Base-by-base conservation (phyloP, 2,797 vertebrate species). In the Hozukius guyotensis region DNA sequence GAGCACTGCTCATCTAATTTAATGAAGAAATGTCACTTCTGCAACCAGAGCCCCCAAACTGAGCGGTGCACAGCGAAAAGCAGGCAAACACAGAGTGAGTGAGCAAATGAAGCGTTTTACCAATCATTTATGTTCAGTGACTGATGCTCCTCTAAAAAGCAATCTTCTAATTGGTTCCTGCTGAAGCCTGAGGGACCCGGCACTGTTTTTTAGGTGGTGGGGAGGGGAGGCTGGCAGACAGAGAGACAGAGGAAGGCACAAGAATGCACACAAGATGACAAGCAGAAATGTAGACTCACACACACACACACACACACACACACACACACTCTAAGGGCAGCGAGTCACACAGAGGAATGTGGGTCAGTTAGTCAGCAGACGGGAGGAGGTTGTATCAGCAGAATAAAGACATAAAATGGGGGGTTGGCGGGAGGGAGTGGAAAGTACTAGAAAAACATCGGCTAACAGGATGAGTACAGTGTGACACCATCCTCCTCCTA, bases 341-440 rank as follows among this genome's bases (percentile, higher is more conserved):
- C 65, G 34, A 91, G 86, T 89, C 79, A 88, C 80, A 92, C 84
- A 53, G 81, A 89, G 79, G 90, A 93, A 95, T 94, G 90, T 95
- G 93, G 93, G 94, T 94, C 94, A 94, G 90, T 94, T 93, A 93
- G 90, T 95, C 94, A 95, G 93, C 93, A 94, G 93, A 90, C 86
- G 36, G 84, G 91, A 90, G 90, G 94, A 90, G 88, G 90, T 89
- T 92, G 92, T 89, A 93, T 93, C 93, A 94, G 93, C 92, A 90
- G 88, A 92, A 94, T 87, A 87, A 92, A 91, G 88, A 88, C 82
- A 85, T 82, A 74, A 86, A 89, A 70, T 46, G 75, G 59, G 56
- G 77, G 76, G 69, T 60, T 65, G 77, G 87, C 68, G 80, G 80
- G 87, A 85, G 87, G 82, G 85, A 71, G 73, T 75, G 80, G 78